Evolutionary conservation across 2,888 invertebrate species (phyloP), one percentile per base, ranked within the genome.

Genomic region (Shargacucullia verbasci): DNA sequence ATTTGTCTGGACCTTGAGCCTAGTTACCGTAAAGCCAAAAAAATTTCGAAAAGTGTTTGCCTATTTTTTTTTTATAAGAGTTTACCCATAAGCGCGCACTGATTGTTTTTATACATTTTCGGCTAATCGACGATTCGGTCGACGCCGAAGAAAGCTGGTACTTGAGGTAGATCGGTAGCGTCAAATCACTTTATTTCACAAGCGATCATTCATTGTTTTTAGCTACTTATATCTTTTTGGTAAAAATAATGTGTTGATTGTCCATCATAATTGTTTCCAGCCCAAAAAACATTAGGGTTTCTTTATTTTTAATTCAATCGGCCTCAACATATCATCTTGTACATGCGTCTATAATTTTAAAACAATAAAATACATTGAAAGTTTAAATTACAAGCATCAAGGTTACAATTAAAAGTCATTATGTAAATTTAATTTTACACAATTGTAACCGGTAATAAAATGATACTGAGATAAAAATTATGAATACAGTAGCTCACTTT

Each of bases 351-450:
- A 56, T 75, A 76, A 75, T 75, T 75, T 76, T 68, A 27, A 69
- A 76, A 76, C 76, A 70, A 75, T 75, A 73, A 75, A 73, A 76
- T 64, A 62, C 55, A 54, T 59, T 69, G 59, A 65, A 73, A 60
- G 45, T 57, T 55, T 29, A 68, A 73, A 73, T 69, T 65, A 64
- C 54, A 64, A 46, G 44, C 60, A 67, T 61, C 68, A 68, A 70
- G 58, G 59, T 69, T 69, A 47, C 71, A 76, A 76, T 76, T 76
- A 76, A 69, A 55, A 62, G 69, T 69, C 76, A 70, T 76, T 76
- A 76, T 76, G 76, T 76, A 71, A 76, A 76, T 76, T 73, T 69
- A 71, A 76, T 73, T 76, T 64, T 71, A 54, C 54, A 62, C 59
- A 61, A 66, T 69, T 69, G 74, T 71, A 61, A 69, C 72, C 58